A percentile compares a stretch with the other conserved stretches of the same genome.
These are phyloP conservation scores for Lontra canadensis DNA, from an alignment of 2,113 vertebrate genomes.

Conservation along the genomic window DNA sequence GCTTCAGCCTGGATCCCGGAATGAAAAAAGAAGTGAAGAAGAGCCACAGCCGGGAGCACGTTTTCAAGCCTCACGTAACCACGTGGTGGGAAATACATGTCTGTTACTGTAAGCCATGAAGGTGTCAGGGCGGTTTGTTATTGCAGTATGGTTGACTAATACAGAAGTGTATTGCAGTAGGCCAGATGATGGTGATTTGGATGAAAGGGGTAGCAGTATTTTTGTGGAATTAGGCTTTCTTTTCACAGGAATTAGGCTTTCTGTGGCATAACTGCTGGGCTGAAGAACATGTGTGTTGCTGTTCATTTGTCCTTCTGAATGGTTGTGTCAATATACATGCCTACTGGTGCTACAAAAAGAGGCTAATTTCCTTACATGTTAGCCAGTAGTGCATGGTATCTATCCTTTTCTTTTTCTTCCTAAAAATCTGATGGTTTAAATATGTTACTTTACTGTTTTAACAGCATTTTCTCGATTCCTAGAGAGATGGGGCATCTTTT, in stretches of 20 bases:
- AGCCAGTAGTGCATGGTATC: not conserved
- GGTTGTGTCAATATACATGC: not conserved
- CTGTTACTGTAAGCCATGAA: not conserved
- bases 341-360: not conserved
- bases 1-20: not conserved
- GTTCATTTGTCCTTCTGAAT: not conserved
- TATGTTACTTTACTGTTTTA: not conserved
- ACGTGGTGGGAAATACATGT: not conserved
- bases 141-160: not conserved
- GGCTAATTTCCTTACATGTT: not conserved
- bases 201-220: too few species aligned
- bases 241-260: not conserved
- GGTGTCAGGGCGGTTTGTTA: not conserved
- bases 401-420: not conserved
- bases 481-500: not conserved
- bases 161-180: not conserved
- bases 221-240: not conserved
- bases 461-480: not conserved
- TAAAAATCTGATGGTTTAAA: not conserved
- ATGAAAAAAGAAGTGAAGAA: not conserved
- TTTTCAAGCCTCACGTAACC: not conserved
- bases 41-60: not conserved
- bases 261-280: not conserved
- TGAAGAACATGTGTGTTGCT: not conserved
- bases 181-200: not conserved